These are phyloP conservation scores for Zeuzera pyrina DNA, from an alignment of 2,888 invertebrate genomes.

Conservation along the genomic window DNA sequence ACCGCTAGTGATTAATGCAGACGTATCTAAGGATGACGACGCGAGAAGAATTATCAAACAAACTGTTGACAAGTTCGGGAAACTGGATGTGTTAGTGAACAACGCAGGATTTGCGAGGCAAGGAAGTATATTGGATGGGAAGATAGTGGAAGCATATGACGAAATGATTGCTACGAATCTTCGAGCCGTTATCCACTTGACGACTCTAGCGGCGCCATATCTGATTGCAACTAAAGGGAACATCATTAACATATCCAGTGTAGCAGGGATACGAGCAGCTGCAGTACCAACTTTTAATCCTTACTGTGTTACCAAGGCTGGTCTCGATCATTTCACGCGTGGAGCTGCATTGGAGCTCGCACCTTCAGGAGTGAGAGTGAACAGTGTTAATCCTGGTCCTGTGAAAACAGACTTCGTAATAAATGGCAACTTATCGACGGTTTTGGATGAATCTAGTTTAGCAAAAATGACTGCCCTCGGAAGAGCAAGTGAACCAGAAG, in stretches of 20 bases:
- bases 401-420: constrained; percentile 39
- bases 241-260: constrained; percentile 28
- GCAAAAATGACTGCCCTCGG: no score
- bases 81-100: constrained; percentile 25
- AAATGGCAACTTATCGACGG: no score
- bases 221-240: constrained; percentile 27
- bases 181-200: constrained; percentile 20
- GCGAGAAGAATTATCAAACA: constrained; percentile 17
- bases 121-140: constrained; percentile 15
- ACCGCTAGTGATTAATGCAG: constrained; percentile 19
- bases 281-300: constrained; percentile 7
- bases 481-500: no score
- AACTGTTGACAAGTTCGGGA: constrained; percentile 19
- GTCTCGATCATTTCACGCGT: constrained; percentile 80
- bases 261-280: constrained; percentile 16
- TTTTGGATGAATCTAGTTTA: no score
- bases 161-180: constrained; percentile 24
- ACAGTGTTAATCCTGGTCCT: constrained; percentile 80
- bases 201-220: constrained; percentile 22
- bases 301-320: constrained; percentile 78
- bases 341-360: constrained; percentile 78
- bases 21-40: constrained; percentile 23
- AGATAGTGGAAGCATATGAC: constrained; percentile 21
- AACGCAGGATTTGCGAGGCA: constrained; percentile 22
- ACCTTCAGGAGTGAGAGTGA: constrained; percentile 71